Evolutionary conservation across 2,888 invertebrate species (phyloP), one percentile per base, ranked within the genome.

Genomic region (Cacoxenus indagator): DNA sequence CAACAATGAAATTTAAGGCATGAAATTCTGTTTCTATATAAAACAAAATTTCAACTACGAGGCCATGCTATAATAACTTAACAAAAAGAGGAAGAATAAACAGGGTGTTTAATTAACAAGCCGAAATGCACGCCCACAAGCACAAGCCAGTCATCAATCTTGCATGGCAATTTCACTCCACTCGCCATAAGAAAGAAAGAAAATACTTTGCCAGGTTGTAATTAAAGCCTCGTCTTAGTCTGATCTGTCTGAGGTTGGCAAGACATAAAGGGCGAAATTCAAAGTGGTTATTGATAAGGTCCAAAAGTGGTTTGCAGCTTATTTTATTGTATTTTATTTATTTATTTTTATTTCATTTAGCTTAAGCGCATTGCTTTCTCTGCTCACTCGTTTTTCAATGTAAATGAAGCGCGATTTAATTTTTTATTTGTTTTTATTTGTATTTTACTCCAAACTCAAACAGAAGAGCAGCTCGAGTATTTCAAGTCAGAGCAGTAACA

Each of bases 391-490:
- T 19, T 11, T 46, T 64, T 46, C 26, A 48, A 48, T 64, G 64
- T 61, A 46, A 65, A 51, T 26, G 17, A 55, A 59, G 51, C n/a
- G n/a, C n/a, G n/a, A n/a, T n/a, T 69, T 55, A 54, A 11, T 70
- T 68, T 64, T 67, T 43, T n/a, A 46, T 48, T 61, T 55, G 57
- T 4, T 70, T 67, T 54, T 67, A 37, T 9, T 59, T 43, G 54
- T 62, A 17, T 62, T 14, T 62, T n/a, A 31, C 31, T 59, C 26
- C 55, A 26, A 2, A 19, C 31, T 31, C 22, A 19, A 55, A 83
- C 83, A 86, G 86, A 86, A 86, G 84, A 86, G 87, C 81, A 86
- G 81, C 71, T 85, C 86, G 79, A 86, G 86, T 78, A 83, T 85
- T 74, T 85, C 86, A 73, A 86, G 84, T 72, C 83, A 82, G 73